phyloP scores from a whole-genome alignment of 2,888 invertebrate genomes.

The Alloscopus bannaensis region DNA sequence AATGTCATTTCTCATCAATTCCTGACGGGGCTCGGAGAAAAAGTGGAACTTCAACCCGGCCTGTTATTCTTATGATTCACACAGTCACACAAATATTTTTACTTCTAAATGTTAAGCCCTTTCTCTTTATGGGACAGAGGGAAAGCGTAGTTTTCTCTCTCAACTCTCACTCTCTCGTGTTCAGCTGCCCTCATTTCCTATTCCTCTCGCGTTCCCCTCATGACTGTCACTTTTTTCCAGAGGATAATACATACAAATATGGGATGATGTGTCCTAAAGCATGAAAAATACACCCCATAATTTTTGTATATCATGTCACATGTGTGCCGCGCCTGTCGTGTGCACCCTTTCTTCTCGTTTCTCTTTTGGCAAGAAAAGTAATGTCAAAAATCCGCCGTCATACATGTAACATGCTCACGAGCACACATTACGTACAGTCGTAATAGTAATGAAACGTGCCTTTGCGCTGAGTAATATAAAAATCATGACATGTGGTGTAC shows the following conservation, averaged over 20 bases:
- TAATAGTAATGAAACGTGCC: slow-evolving; percentile 20
- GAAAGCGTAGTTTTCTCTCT: not conserved
- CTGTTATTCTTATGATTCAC: too few relatives aligned
- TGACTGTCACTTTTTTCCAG: slow-evolving; percentile 57
- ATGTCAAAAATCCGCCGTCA: not conserved
- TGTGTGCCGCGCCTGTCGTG: not conserved
- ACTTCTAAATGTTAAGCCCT: too few relatives aligned
- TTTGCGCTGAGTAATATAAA: slow-evolving; percentile 3
- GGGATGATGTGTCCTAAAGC: slow-evolving; percentile 41
- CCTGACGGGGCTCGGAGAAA: slow-evolving; percentile 42
- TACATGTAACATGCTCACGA: not conserved
- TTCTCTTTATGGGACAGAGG: not conserved
- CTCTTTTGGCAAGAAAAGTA: too few relatives aligned
- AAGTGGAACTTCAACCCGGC: slow-evolving; percentile 1
- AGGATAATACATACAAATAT: slow-evolving; percentile 51
- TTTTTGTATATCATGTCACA: not conserved
- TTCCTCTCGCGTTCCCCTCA: slow-evolving; percentile 46
- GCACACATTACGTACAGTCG: too few relatives aligned
- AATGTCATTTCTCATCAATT: slow-evolving; percentile 62
- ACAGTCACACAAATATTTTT: too few relatives aligned
- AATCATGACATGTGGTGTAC: slow-evolving; percentile 16
- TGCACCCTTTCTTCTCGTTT: not conserved
- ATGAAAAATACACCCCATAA: slow-evolving; percentile 43
- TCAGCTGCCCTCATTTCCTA: slow-evolving; percentile 39
- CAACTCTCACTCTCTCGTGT: not conserved